A percentile compares a stretch with the other conserved stretches of the same genome.
Evolutionary conservation across 2,888 invertebrate genomes (phyloP).

Genomic region (Xestia sexstrigata): DNA sequence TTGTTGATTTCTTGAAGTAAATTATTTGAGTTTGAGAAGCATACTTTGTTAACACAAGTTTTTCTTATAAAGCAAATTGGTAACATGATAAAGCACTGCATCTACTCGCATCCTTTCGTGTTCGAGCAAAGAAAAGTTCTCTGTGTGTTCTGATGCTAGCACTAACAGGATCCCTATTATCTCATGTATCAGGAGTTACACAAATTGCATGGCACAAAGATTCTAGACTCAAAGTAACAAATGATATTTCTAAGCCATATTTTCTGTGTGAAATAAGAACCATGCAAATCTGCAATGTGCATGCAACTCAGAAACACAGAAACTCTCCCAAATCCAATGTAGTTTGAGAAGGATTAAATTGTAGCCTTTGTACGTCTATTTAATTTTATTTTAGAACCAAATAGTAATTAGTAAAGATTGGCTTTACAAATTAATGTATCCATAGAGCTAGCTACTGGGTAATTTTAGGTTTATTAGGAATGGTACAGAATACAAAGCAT

Average conservation of each 20-base stretch:
- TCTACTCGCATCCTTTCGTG: neutral
- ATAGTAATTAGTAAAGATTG: neutral
- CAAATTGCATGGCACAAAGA: slow-evolving; percentile 20
- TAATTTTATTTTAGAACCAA: neutral
- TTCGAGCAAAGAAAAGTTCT: neutral
- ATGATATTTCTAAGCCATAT: neutral
- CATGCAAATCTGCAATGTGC: neutral
- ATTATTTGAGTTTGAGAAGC: no score
- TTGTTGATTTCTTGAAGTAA: no score
- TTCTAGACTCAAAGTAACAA: neutral
- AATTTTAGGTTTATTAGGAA: neutral
- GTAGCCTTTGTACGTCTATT: neutral
- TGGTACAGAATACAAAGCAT: neutral
- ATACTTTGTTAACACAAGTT: neutral
- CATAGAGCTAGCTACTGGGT: neutral
- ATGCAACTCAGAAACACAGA: neutral
- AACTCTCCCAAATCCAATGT: neutral
- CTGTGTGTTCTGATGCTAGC: neutral
- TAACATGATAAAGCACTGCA: neutral
- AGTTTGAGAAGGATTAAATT: neutral
- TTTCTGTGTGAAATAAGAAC: slow-evolving; percentile 7
- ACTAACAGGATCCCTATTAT: neutral
- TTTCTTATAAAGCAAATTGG: slow-evolving; percentile 2
- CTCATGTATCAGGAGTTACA: neutral
- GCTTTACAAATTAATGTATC: neutral